phyloP scores from a whole-genome alignment of 2,797 vertebrate species.

The Sebastes alutus region DNA sequence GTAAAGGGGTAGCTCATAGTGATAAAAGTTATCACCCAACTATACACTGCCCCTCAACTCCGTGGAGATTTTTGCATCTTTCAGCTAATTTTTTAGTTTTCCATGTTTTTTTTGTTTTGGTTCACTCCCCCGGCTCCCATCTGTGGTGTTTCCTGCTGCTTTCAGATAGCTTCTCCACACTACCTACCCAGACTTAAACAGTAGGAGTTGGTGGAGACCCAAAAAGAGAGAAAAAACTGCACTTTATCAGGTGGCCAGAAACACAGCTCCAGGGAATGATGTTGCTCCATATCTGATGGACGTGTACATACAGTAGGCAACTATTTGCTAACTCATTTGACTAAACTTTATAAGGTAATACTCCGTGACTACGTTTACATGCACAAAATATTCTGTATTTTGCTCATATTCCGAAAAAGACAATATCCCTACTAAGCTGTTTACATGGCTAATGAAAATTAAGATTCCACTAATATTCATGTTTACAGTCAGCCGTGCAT shows the following conservation, averaged over 20 bases:
- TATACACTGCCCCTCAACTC: background rate
- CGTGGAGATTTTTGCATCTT: background rate
- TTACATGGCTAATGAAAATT: background rate
- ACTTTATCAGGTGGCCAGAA: background rate
- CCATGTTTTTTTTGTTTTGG: background rate
- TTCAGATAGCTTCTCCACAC: background rate
- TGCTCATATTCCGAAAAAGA: background rate
- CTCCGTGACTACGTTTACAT: background rate
- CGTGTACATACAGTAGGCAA: background rate
- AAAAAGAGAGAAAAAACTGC: background rate
- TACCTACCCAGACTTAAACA: background rate
- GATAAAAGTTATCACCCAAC: background rate
- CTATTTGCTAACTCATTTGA: background rate
- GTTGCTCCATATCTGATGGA: background rate
- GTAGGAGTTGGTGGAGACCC: background rate
- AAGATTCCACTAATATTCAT: no score
- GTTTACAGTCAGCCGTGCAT: background rate
- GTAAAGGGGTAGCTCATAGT: background rate
- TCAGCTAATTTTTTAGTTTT: background rate
- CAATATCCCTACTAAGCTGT: rapidly evolving
- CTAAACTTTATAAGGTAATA: background rate
- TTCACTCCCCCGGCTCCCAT: background rate
- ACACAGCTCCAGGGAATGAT: background rate
- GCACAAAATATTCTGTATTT: background rate
- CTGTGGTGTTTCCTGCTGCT: background rate